Conservation (phyloP, 2,888 invertebrate species). For the Sthenelais limicola region DNA sequence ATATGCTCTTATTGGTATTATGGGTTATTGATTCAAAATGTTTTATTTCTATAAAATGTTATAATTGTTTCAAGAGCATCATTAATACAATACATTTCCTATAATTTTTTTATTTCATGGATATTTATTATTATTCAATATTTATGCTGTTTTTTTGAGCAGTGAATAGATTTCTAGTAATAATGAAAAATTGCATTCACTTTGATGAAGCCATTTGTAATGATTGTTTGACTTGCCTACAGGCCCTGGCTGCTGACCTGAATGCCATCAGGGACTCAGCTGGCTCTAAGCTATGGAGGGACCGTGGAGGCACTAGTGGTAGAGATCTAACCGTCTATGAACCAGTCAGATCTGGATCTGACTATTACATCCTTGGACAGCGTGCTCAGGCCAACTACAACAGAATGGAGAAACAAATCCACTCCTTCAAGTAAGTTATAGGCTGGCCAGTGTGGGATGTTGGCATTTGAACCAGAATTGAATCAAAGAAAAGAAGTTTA, state of each 20-base stretch:
- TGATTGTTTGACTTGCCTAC: not conserved
- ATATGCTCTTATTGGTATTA: too few relatives aligned
- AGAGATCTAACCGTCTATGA: constrained; percentile 14
- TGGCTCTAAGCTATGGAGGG: constrained; percentile 8
- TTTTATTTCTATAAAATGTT: too few relatives aligned
- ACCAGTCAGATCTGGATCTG: not conserved
- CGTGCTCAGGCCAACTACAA: constrained; percentile 18
- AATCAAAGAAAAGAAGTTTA: too few relatives aligned
- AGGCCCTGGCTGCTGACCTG: constrained; percentile 5
- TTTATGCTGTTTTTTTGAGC: too few relatives aligned
- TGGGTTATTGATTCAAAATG: too few relatives aligned
- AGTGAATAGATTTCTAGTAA: too few relatives aligned
- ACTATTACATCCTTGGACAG: constrained; percentile 4
- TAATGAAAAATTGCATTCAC: not conserved
- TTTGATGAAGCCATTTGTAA: too few relatives aligned
- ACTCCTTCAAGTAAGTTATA: constrained; percentile 8
- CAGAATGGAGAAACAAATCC: not conserved
- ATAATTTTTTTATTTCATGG: too few relatives aligned
- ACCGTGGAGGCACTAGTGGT: constrained; percentile 19
- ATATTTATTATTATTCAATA: too few relatives aligned
- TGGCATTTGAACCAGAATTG: not conserved
- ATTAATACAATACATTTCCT: too few relatives aligned
- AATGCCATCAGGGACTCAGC: not conserved
- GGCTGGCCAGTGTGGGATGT: not conserved
- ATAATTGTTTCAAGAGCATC: too few relatives aligned